Conservation (phyloP, 2,113 vertebrate genomes). For the Megaceryle torquata region DNA sequence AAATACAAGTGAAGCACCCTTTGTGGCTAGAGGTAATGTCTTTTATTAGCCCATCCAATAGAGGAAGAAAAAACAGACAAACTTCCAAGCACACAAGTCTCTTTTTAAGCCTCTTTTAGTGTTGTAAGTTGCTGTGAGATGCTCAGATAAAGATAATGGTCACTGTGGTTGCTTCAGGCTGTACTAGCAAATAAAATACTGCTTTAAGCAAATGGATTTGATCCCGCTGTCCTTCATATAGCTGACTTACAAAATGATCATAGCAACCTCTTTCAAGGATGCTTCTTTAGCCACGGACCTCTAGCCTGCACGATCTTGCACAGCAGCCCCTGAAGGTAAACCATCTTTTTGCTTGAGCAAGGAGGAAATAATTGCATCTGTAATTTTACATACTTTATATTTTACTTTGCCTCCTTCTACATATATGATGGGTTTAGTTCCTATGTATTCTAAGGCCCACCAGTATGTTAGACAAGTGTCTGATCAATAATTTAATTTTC, state of each 20-base stretch:
- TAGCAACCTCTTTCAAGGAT: neutral
- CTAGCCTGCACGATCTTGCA: neutral
- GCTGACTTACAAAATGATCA: neutral
- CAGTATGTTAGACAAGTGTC: neutral
- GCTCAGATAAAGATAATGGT: constrained; percentile 39
- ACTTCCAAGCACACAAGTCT: neutral
- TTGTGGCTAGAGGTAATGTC: neutral
- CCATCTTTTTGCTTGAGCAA: neutral
- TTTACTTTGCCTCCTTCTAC: neutral
- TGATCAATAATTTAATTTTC: constrained; percentile 36
- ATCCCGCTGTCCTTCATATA: neutral
- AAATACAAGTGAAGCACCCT: neutral
- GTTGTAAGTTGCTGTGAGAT: neutral
- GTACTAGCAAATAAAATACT: neutral
- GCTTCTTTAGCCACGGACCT: neutral
- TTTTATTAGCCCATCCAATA: neutral
- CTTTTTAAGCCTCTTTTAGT: neutral
- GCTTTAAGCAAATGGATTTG: neutral
- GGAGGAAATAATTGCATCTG: neutral
- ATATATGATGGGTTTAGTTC: neutral
- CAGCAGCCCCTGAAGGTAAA: neutral
- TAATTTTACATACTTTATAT: neutral
- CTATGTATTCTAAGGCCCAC: neutral
- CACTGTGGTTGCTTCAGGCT: neutral
- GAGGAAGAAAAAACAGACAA: neutral